Conservation (phyloP, 1,140 invertebrate genomes). For the Matsumurasca onukii region DNA sequence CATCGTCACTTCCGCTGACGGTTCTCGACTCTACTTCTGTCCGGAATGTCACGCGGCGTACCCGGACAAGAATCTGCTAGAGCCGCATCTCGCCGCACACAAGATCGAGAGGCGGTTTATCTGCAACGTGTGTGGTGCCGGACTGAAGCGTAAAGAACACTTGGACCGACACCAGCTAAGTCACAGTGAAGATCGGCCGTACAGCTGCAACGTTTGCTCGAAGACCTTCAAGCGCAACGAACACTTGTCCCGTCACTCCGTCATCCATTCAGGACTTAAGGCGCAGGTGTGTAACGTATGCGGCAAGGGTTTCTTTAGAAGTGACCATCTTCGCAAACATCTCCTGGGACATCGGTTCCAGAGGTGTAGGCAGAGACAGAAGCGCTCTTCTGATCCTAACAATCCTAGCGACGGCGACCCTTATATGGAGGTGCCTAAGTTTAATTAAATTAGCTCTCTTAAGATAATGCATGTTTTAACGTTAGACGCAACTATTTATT, state of each 20-base stretch:
- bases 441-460: too few species aligned
- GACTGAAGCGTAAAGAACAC: constrained; percentile 60
- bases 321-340: constrained; percentile 68
- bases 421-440: too few species aligned
- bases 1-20: constrained; percentile 77
- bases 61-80: constrained; percentile 74
- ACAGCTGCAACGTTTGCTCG: constrained; percentile 78
- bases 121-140: constrained; percentile 83
- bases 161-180: constrained; percentile 46
- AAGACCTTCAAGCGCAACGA: constrained; percentile 86
- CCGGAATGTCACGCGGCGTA: constrained; percentile 86
- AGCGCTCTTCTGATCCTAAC: too few species aligned
- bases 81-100: constrained; percentile 79
- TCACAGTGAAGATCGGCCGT: constrained; percentile 50
- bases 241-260: constrained; percentile 78
- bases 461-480: too few species aligned
- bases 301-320: constrained; percentile 74
- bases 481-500: too few species aligned
- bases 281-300: constrained; percentile 82
- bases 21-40: constrained; percentile 79
- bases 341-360: constrained; percentile 39
- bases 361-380: background rate
- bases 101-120: constrained; percentile 62
- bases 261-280: constrained; percentile 85
- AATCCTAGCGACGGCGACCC: too few species aligned